Conservation (phyloP, 2,113 vertebrate genomes). For the Cnemophilus loriae region DNA sequence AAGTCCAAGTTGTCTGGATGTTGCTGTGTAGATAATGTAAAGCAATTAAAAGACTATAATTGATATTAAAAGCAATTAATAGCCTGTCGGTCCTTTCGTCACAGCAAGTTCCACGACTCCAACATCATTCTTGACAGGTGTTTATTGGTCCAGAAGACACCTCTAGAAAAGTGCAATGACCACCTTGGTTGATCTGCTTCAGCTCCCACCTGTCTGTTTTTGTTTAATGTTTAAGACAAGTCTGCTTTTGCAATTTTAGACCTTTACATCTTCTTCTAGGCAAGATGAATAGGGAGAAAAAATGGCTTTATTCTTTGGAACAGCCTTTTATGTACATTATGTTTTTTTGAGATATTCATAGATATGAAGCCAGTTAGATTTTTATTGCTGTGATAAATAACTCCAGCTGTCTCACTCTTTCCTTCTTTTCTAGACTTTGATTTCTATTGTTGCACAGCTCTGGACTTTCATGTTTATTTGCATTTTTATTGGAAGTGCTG, state of each 20-base stretch:
- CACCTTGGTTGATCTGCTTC: not conserved
- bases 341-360: not conserved
- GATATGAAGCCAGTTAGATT: not conserved
- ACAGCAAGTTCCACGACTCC: not conserved
- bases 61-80: not conserved
- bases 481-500: not conserved
- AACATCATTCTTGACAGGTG: fast-evolving
- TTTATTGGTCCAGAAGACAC: not conserved
- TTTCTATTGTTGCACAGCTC: not conserved
- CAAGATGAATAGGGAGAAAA: not conserved
- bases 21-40: not conserved
- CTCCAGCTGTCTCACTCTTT: not conserved
- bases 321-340: not conserved
- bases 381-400: not conserved
- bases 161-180: not conserved
- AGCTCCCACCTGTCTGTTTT: not conserved
- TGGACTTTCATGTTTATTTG: not conserved
- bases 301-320: not conserved
- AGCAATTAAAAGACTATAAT: not conserved
- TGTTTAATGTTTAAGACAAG: not conserved
- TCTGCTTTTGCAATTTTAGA: not conserved
- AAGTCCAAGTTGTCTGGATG: not conserved
- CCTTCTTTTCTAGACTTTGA: not conserved
- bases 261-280: not conserved
- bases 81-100: not conserved